phyloP scores from a whole-genome alignment of 1,140 invertebrate species.

The Heliconius hewitsoni region DNA sequence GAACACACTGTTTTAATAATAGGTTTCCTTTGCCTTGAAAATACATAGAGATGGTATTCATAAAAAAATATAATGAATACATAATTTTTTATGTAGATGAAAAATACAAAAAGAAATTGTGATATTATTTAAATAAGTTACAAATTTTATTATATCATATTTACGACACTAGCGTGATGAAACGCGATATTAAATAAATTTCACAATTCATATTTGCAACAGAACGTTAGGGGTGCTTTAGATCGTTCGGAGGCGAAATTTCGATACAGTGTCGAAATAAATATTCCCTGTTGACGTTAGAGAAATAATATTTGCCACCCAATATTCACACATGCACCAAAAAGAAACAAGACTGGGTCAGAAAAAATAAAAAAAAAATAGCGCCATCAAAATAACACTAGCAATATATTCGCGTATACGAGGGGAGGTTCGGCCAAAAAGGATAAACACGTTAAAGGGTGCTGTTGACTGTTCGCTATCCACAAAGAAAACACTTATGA shows the following conservation, averaged over 20 bases:
- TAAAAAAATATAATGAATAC: too few relatives aligned
- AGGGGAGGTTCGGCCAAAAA: slow-evolving; percentile 63
- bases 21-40: too few relatives aligned
- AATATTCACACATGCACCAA: slow-evolving; percentile 39
- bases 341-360: slow-evolving; percentile 24
- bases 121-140: too few relatives aligned
- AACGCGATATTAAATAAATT: background rate
- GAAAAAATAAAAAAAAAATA: slow-evolving; percentile 30
- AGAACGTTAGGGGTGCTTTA: background rate
- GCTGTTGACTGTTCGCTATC: slow-evolving; percentile 64
- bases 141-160: background rate
- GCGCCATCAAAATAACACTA: slow-evolving; percentile 45
- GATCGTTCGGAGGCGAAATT: slow-evolving; percentile 1
- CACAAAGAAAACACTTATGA: slow-evolving; percentile 78
- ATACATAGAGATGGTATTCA: too few relatives aligned
- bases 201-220: background rate
- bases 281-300: slow-evolving; percentile 25
- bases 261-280: slow-evolving; percentile 12
- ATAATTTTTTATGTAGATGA: too few relatives aligned
- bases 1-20: too few relatives aligned
- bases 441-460: slow-evolving; percentile 77
- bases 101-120: too few relatives aligned
- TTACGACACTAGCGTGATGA: background rate
- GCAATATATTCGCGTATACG: slow-evolving; percentile 38
- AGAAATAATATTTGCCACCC: slow-evolving; percentile 40